These are phyloP conservation scores for Coelopa frigida DNA, from an alignment of 1,140 invertebrate species.

Conservation along the genomic window DNA sequence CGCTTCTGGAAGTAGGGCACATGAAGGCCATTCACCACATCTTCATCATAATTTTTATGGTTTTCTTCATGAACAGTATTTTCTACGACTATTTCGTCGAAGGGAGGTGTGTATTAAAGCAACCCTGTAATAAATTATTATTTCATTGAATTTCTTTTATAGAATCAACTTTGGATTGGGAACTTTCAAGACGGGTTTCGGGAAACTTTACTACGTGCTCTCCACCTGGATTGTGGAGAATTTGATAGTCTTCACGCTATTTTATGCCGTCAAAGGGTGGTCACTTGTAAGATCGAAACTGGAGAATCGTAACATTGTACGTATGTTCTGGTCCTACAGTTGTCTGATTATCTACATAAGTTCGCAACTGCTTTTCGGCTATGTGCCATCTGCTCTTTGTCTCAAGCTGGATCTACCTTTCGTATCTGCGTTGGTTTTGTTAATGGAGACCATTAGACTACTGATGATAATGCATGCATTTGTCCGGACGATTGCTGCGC, in stretches of 20 bases:
- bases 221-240: constrained; percentile 48
- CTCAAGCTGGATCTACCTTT: constrained; percentile 52
- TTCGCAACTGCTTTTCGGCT: constrained; percentile 47
- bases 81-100: constrained; percentile 64
- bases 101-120: constrained; percentile 65
- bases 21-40: constrained; percentile 77
- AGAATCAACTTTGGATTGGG: constrained; percentile 48
- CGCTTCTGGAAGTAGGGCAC: constrained; percentile 70
- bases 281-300: constrained; percentile 29
- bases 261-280: constrained; percentile 46
- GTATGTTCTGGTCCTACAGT: constrained; percentile 48
- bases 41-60: constrained; percentile 69
- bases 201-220: constrained; percentile 44
- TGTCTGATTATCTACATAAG: constrained; percentile 44
- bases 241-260: constrained; percentile 45
- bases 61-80: constrained; percentile 65
- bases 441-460: constrained; percentile 62
- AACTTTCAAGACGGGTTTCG: constrained; percentile 47
- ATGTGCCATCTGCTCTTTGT: constrained; percentile 49
- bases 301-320: no score
- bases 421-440: constrained; percentile 50
- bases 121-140: no score
- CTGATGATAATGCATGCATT: constrained; percentile 83
- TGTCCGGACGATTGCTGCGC: constrained; percentile 59
- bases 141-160: constrained; percentile 5